Base-by-base conservation (phyloP, 2,888 invertebrate species). In the Leistus spinibarbis region DNA sequence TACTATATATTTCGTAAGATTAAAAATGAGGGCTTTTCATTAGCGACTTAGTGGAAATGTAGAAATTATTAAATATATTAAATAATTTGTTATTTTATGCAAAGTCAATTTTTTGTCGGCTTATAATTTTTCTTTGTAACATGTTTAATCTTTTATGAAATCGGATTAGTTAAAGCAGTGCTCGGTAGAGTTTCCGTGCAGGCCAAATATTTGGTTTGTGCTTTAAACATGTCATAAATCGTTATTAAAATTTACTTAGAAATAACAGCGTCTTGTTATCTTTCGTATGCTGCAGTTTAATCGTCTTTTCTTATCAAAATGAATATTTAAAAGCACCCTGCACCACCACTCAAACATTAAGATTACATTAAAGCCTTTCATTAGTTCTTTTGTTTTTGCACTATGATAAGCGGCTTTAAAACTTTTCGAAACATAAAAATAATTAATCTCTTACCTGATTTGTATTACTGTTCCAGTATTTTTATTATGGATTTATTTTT, bases 181-280 rank as follows among this genome's bases (percentile, higher is more conserved):
- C 67, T 72, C n/a, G n/a, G 66, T 16, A 57, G 54, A 53, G 60
- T 27, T 27, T 40, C 65, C 72, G 54, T 40, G 40, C 57, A 72
- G 54, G 13, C 56, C 73, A 73, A 73, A 73, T 73, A 73, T 73
- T 73, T 73, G 62, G 67, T 73, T 66, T 66, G 62, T 67, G 62
- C 64, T 73, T 73, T 73, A 73, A 73, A 73, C 67, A 66, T 54
- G 67, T 27, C 62, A 73, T 73, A 73, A 73, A 73, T 73, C 67
- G 73, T 73, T 73, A 73, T 73, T 73, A 73, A 73, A 73, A 73
- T 73, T 73, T 65, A 73, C 73, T 73, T 73, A 73, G 73, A 60
- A 73, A 73, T 73, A 73, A 73, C 73, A 67, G 10, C 16, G 56
- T 10, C 23, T 60, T 65, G 65, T 73, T 56, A 27, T 73, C 73